phyloP scores from a whole-genome alignment of 2,888 invertebrate genomes.

The Drosophila lutescens region DNA sequence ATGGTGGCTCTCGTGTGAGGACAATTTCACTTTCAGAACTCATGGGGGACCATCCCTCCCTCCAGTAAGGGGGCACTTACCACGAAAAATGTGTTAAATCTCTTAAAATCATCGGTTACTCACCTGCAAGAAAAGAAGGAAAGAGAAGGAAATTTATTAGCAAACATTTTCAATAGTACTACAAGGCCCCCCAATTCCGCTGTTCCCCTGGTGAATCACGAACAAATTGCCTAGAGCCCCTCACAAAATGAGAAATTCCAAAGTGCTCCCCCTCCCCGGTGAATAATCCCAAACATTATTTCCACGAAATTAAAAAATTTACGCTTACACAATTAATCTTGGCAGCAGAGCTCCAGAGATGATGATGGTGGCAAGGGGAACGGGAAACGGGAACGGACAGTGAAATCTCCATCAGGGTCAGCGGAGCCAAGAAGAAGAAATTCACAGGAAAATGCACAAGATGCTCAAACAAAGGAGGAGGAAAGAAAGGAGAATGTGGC shows the following conservation, averaged over 20 bases:
- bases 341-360: slow-evolving; percentile 3
- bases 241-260: slow-evolving; percentile 64
- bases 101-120: slow-evolving; percentile 44
- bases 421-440: slow-evolving; percentile 42
- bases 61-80: slow-evolving; percentile 9
- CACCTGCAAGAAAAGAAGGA: slow-evolving; percentile 53
- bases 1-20: background rate
- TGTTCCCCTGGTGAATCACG: slow-evolving; percentile 54
- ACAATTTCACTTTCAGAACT: slow-evolving; percentile 19
- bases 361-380: slow-evolving; percentile 1
- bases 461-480: slow-evolving; percentile 13
- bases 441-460: slow-evolving; percentile 71
- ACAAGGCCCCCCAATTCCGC: background rate
- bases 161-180: slow-evolving; percentile 28
- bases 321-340: slow-evolving; percentile 80
- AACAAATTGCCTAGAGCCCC: slow-evolving; percentile 59
- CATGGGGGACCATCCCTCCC: no score
- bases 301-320: slow-evolving; percentile 81
- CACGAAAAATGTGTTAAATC: slow-evolving; percentile 16
- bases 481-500: slow-evolving; percentile 60
- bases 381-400: slow-evolving; percentile 32
- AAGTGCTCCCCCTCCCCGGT: slow-evolving; percentile 24
- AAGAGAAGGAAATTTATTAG: slow-evolving; percentile 38
- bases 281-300: slow-evolving; percentile 56
- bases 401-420: slow-evolving; percentile 39